Base-by-base conservation (phyloP, 2,113 vertebrate species). In the Crotalus tigris region DNA sequence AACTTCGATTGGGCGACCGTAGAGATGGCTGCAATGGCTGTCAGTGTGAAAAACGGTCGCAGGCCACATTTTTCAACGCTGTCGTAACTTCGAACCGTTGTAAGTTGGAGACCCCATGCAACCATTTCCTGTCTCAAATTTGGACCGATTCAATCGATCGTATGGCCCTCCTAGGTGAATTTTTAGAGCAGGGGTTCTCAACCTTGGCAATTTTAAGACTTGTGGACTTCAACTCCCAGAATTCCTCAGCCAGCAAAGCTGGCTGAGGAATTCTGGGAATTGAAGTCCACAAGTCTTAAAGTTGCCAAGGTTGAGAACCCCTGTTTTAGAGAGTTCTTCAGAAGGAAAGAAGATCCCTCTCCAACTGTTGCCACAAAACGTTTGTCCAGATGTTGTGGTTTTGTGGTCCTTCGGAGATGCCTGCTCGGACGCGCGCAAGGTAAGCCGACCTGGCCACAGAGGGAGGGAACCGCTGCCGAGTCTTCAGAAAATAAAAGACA, bases 401-500 rank as follows among this genome's bases (percentile, higher is more conserved):
- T 81, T 39, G 69, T 21, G 33, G 6, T 81, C 17, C 69, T 39
- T 81, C 33, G 3, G 69, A 81, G 33, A 39, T 39, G 33, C 69
- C 69, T 33, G 0, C 69, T 81, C 17, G 15, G 69, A 81, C 3
- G 33, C 69, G 0, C 17, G 7, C 15, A 19, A 81, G 17, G 69
- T 81, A 9, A 64, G 61, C 58, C 46, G 49, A 51, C 0, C 0
- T 2, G 15, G 61, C 88, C 54, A 33, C 21, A 24, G 44, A 69
- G 0, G 88, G 29, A 5, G n/a, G 0, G 53, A 0, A 44, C n/a
- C 93, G 8, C 2, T 53, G 26, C 26, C 11, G 55, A 23, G 51
- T 13, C 21, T 59, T 39, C 0, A 54, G 88, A 24, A 91, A 89
- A 91, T 81, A 81, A 85, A 46, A 0, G 69, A 54, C 8, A 4